Evolutionary conservation across 2,113 vertebrate species (phyloP).

Genomic region (Oxygymnocypris stewartii): DNA sequence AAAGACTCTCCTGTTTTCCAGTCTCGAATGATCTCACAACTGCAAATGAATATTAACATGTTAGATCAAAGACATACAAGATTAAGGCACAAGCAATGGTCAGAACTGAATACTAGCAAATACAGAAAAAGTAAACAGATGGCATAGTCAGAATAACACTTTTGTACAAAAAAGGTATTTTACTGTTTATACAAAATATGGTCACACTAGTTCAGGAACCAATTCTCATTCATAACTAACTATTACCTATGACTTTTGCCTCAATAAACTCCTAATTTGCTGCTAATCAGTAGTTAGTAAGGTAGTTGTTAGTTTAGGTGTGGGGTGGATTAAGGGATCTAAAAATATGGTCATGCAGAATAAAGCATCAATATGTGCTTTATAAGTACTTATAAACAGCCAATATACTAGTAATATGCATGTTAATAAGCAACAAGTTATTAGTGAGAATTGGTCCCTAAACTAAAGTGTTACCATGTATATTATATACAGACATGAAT

Average conservation of each 20-base stretch:
- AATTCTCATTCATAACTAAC: no score
- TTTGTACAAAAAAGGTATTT: background rate
- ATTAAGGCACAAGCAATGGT: background rate
- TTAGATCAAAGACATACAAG: background rate
- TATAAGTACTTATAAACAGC: no score
- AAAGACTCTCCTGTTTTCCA: slow-evolving; percentile 96
- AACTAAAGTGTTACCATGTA: background rate
- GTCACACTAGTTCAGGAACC: no score
- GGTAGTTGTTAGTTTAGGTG: no score
- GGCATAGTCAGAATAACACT: background rate
- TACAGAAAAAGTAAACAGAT: background rate
- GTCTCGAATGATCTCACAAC: slow-evolving; percentile 97
- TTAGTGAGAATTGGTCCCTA: background rate
- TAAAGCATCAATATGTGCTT: no score
- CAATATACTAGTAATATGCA: no score
- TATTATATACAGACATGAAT: background rate
- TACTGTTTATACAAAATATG: background rate
- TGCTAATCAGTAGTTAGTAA: no score
- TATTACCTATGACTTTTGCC: no score
- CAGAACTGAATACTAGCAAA: background rate
- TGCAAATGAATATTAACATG: slow-evolving; percentile 65
- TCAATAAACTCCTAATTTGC: no score
- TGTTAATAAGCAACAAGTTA: background rate
- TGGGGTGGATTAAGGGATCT: no score
- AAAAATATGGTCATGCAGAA: no score